Conservation (phyloP, 2,113 vertebrate genomes). For the Bubalus kerabau region DNA sequence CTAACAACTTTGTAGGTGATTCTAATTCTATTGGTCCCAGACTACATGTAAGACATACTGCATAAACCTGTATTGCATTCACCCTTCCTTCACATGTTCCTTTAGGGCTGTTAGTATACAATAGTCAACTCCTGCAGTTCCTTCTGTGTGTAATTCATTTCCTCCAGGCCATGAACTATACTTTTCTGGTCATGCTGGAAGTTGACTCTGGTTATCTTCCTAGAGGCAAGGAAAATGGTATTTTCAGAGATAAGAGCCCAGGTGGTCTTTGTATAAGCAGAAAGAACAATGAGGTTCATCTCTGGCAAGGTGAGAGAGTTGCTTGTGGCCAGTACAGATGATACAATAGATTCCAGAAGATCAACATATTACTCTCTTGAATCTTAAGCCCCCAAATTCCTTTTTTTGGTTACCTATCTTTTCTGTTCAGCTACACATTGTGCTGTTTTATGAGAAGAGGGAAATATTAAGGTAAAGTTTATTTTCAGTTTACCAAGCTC, state of each 20-base stretch:
- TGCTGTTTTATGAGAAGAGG: not conserved
- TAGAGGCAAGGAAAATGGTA: not conserved
- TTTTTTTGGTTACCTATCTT: not conserved
- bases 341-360: not conserved
- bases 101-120: fast-evolving
- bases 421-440: not conserved
- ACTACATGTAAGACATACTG: not conserved
- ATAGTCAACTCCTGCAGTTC: not conserved
- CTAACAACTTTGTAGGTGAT: not conserved
- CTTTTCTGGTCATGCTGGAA: not conserved
- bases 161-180: not conserved
- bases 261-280: not conserved
- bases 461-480: not conserved
- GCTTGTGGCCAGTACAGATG: not conserved
- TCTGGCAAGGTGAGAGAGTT: not conserved
- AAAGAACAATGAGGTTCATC: not conserved
- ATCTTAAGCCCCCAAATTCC: not conserved
- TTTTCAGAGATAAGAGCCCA: not conserved
- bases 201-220: not conserved
- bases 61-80: too few species aligned
- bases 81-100: not conserved
- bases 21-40: not conserved
- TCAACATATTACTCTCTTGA: not conserved
- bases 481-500: not conserved
- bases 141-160: not conserved